Conservation (phyloP, 2,797 vertebrate genomes). For the Microhierax caerulescens region DNA sequence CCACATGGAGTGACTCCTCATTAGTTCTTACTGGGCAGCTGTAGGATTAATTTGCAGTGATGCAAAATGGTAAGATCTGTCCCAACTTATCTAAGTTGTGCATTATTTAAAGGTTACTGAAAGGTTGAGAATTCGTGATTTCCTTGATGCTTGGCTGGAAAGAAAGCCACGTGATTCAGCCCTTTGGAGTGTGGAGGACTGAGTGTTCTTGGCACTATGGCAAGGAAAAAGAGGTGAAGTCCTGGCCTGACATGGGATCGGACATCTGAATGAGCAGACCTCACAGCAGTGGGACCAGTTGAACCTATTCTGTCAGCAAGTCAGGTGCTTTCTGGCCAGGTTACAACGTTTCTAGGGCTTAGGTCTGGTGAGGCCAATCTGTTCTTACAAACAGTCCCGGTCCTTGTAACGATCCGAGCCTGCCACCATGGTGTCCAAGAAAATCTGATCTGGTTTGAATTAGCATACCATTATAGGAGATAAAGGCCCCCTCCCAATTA, state of each 20-base stretch:
- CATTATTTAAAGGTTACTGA: not conserved
- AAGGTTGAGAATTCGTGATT: not conserved
- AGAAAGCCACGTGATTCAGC: not conserved
- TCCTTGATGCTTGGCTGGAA: not conserved
- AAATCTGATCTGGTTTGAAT: not conserved
- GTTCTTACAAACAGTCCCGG: not conserved
- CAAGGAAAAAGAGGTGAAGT: not conserved
- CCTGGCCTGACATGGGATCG: not conserved
- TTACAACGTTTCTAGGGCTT: not conserved
- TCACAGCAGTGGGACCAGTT: not conserved
- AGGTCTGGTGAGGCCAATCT: not conserved
- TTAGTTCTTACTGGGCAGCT: not conserved
- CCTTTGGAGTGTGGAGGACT: not conserved
- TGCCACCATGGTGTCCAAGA: not conserved
- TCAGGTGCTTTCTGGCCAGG: not conserved
- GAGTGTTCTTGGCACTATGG: not conserved
- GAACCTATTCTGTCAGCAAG: not conserved
- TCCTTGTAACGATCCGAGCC: not conserved
- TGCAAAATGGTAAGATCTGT: not conserved
- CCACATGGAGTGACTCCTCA: not conserved
- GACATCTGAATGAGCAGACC: not conserved
- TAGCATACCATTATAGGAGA: not conserved
- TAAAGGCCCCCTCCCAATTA: not conserved
- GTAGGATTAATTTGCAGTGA: not conserved
- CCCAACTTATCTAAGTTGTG: not conserved